Base-by-base conservation (phyloP, 1,140 invertebrate species). In the Coptotermes formosanus region DNA sequence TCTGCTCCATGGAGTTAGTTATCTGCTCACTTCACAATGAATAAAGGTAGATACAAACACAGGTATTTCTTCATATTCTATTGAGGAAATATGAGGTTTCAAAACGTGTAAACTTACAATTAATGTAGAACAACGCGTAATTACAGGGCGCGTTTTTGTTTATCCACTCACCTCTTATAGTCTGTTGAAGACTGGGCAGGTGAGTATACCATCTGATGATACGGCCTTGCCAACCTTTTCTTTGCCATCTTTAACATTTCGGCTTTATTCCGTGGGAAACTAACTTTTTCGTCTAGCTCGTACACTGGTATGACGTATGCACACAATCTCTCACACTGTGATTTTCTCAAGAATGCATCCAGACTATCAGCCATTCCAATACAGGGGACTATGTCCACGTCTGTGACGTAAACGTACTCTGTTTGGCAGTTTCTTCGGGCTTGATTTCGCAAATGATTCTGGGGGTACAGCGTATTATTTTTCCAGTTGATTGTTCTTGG, bases 221-320 rank as follows among this genome's bases (percentile, higher is more conserved):
- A 94, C n/a, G 92, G 93, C 69, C 92, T 89, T 4, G 92, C 90
- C 25, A 89, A 86, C 9, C 89, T 88, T 59, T 87, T 87, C 12
- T 86, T 86, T 88, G 91, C 91, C n/a, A 91, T 88, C 23, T 89
- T 86, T 59, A 93, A 83, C 3, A 94, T 89, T 38, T 90, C 88
- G 9, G 83, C 64, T 87, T 92, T 92, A 82, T 89, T 91, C 32
- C 84, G 69, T n/a, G 92, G 92, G 25, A 91, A 88, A 1, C 88
- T 87, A 12, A 86, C 83, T 48, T 90, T 87, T 9, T 86, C 82
- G 43, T 89, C 89, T 75, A 91, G 88, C 88, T 93, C 93, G 89
- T 93, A 93, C 3, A 91, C 91, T 19, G 93, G 93, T 14, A 94
- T 90, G 43, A 94, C 92, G 89, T 90, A 93, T 0, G 91, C 93